Percentiles rank a stretch among this genome's conserved stretches.
phyloP scores from a whole-genome alignment of 2,888 invertebrate genomes.

The Cheilosia vulpina region DNA sequence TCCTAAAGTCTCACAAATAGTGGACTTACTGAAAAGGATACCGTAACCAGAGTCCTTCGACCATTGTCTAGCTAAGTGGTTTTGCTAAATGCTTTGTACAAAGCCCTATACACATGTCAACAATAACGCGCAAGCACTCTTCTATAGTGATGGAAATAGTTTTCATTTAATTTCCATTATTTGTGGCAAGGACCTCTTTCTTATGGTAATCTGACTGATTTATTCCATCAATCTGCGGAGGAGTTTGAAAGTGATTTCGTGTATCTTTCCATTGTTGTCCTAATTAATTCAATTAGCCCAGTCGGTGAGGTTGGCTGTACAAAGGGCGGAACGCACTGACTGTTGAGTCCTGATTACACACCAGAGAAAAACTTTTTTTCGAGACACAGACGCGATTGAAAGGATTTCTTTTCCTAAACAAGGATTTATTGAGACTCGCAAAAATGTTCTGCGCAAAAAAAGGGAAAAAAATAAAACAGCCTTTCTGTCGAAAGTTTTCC shows the following conservation, averaged over 20 bases:
- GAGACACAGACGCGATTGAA: background rate
- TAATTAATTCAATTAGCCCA: conserved; percentile 72
- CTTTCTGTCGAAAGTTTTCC: conserved; percentile 18
- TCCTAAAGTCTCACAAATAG: conserved; percentile 31
- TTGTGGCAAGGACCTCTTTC: conserved; percentile 39
- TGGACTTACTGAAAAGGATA: conserved; percentile 18
- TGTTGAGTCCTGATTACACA: conserved; percentile 38
- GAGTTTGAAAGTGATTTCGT: conserved; percentile 60
- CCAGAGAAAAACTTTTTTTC: background rate
- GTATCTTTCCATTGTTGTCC: conserved; percentile 53
- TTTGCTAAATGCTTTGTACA: conserved; percentile 43
- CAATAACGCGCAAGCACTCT: conserved; percentile 14
- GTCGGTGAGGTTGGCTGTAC: conserved; percentile 32
- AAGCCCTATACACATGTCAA: background rate
- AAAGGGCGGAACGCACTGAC: conserved; percentile 54
- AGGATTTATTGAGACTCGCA: conserved; percentile 42
- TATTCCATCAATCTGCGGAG: conserved; percentile 64
- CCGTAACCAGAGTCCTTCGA: background rate
- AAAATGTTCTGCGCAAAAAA: conserved; percentile 1
- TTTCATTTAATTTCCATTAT: conserved; percentile 20
- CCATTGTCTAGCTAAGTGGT: conserved; percentile 38
- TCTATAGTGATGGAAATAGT: conserved; percentile 19
- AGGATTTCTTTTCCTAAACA: conserved; percentile 21
- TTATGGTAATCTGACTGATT: conserved; percentile 62
- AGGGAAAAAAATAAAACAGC: background rate